Evolutionary conservation across 2,888 invertebrate species (phyloP), one percentile per base, ranked within the genome.

Genomic region (Diaperis boleti): DNA sequence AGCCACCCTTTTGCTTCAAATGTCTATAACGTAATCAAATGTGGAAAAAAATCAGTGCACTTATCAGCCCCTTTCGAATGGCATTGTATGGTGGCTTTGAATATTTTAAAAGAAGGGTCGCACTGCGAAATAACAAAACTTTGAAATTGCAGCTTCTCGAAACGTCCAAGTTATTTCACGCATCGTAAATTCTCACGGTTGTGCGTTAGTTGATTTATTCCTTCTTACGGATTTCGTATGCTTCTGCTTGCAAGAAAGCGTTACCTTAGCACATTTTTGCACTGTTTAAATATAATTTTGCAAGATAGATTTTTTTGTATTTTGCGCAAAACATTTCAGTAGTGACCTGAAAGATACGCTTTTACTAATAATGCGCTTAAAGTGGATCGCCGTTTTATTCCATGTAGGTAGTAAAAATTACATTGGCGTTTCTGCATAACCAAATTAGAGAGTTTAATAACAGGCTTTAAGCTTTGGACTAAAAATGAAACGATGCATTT

Each of bases 41-140:
- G 66, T 52, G 37, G 20, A 55, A 61, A 64, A 65, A 42, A 42
- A 42, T 42, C 20, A 20, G 41, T 42, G 41, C 41, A 20, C 20
- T 42, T 60, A 41, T 50, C 64, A 50, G 18, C 31, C 59, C 41
- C 59, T 64, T 62, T 57, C 56, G 63, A 44, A 65, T 61, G 60
- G 60, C 67, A 69, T 67, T 65, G n/a, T n/a, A n/a, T 47, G 62
- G 59, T 56, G 55, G 63, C 66, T 66, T 62, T 69, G 70, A 71
- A 72, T 70, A 69, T 72, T 72, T 71, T 67, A 71, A 71, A 67
- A 65, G 63, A 62, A 66, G 62, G 64, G 66, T 62, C 54, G 61
- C 55, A 56, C 18, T 55, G 59, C 54, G 47, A 54, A 54, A 61
- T 61, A 61, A 54, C 54, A 50, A 61, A 61, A 61, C 61, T 61